These are phyloP conservation scores for Invenusta paracnida DNA, from an alignment of 2,888 invertebrate species.

Conservation along the genomic window DNA sequence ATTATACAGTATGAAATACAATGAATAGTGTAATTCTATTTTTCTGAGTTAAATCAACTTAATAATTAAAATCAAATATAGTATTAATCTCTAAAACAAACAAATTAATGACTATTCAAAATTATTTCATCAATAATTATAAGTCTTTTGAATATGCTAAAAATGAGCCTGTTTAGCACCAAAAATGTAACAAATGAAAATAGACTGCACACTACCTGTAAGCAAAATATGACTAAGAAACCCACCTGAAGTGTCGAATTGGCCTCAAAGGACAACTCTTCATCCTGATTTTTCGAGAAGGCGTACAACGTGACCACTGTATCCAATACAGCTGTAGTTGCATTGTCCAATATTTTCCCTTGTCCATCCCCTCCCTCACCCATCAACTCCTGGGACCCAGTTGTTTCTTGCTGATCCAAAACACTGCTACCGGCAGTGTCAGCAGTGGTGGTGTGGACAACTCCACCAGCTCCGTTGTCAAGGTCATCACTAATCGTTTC, in stretches of 20 bases:
- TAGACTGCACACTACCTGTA: too few relatives aligned
- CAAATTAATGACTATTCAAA: too few relatives aligned
- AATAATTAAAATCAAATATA: too few relatives aligned
- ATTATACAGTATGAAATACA: too few relatives aligned
- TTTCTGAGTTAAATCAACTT: too few relatives aligned
- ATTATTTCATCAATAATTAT: too few relatives aligned
- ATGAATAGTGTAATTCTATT: too few relatives aligned
- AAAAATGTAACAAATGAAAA: too few relatives aligned
- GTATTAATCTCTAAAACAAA: too few relatives aligned
- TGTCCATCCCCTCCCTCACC: conserved; percentile 1
- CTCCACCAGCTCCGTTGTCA: not conserved
- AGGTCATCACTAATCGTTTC: conserved; percentile 47
- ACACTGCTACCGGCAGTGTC: not conserved
- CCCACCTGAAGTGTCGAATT: conserved; percentile 67
- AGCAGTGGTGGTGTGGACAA: not conserved
- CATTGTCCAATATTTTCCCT: not conserved
- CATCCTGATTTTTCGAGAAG: conserved; percentile 71
- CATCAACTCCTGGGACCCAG: not conserved
- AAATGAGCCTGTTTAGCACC: too few relatives aligned
- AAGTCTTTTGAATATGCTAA: too few relatives aligned
- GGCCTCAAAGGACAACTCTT: conserved; percentile 91
- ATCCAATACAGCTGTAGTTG: conserved; percentile 65
- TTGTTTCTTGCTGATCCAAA: not conserved
- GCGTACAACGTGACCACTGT: conserved; percentile 85
- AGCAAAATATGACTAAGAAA: too few relatives aligned